These are phyloP conservation scores for Meta bourneti DNA, from an alignment of 2,888 invertebrate species.

Conservation along the genomic window DNA sequence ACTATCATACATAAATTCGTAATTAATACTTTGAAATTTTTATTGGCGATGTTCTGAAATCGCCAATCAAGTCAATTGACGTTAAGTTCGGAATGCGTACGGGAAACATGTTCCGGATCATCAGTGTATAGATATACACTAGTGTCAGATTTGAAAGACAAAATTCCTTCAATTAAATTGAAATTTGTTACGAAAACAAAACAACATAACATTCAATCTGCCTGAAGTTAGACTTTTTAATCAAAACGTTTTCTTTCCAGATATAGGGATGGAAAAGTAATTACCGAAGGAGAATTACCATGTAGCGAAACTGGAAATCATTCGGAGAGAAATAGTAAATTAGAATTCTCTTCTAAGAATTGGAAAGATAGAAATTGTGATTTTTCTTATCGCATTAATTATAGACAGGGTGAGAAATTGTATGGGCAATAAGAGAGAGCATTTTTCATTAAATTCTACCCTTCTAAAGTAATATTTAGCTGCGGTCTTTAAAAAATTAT, in stretches of 20 bases:
- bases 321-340: background rate
- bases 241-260: background rate
- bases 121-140: too few species aligned
- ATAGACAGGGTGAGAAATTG: background rate
- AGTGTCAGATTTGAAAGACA: background rate
- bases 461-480: background rate
- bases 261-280: background rate
- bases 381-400: background rate
- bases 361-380: background rate
- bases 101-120: too few species aligned
- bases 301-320: background rate
- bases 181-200: background rate
- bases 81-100: too few species aligned
- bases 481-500: background rate
- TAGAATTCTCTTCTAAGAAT: background rate
- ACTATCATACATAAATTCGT: too few species aligned
- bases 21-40: too few species aligned
- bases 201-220: background rate
- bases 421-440: background rate
- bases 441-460: background rate
- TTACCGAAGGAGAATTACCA: background rate
- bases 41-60: too few species aligned
- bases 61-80: too few species aligned
- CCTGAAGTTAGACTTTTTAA: background rate
- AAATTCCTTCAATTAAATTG: background rate